phyloP scores from a whole-genome alignment of 2,113 vertebrate genomes.

The Notechis scutatus region DNA sequence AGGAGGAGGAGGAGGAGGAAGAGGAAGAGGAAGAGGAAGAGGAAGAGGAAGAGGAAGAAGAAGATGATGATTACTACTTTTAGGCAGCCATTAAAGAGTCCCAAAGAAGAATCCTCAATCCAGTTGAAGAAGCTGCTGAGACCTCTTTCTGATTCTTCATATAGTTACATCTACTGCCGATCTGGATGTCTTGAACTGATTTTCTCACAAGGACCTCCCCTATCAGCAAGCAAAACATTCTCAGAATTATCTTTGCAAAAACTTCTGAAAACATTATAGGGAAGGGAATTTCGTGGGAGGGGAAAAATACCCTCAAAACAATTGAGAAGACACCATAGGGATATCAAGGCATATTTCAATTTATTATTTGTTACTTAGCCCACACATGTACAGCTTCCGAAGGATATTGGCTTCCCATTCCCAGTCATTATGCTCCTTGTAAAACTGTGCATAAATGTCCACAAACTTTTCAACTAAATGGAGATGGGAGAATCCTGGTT shows the following conservation, averaged over 20 bases:
- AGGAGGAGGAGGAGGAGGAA: fast-evolving
- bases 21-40: fast-evolving
- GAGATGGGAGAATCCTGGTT: no score
- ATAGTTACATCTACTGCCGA: background rate
- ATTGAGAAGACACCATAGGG: background rate
- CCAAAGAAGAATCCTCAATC: background rate
- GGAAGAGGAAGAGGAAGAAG: no score
- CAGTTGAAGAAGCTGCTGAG: background rate
- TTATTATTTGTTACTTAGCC: background rate
- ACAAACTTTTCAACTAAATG: background rate
- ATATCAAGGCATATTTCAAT: background rate
- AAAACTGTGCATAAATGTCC: background rate
- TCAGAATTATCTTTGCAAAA: background rate
- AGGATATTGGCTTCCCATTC: background rate
- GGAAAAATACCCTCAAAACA: background rate
- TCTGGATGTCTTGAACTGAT: background rate
- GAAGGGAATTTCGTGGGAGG: background rate
- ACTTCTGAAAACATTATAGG: background rate
- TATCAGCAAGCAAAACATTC: background rate
- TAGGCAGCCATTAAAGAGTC: no score
- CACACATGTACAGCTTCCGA: background rate
- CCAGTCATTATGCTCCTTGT: background rate
- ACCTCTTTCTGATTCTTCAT: background rate
- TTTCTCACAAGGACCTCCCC: background rate
- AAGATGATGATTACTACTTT: no score